A percentile compares a stretch with the other conserved stretches of the same genome.
Evolutionary conservation across 2,797 vertebrate species (phyloP).

Genomic region (Dryobates pubescens): DNA sequence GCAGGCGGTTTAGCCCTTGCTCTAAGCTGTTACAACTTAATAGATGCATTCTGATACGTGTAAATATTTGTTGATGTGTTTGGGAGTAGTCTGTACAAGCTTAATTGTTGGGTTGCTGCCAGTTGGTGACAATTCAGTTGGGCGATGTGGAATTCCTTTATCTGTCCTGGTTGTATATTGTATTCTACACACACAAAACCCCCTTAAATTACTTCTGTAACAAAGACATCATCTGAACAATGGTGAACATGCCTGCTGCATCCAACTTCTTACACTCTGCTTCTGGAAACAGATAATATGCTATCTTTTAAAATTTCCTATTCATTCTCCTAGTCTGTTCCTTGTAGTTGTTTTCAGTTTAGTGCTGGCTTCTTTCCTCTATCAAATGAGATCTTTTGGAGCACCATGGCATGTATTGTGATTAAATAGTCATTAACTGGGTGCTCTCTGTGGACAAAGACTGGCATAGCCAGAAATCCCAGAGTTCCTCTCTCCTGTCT

Average conservation of each 20-base stretch:
- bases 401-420: conserved; percentile 36
- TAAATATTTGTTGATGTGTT: background rate
- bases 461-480: background rate
- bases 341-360: conserved; percentile 35
- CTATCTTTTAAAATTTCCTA: conserved; percentile 47
- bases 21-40: background rate
- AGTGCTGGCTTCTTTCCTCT: conserved; percentile 37
- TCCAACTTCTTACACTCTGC: conserved; percentile 6
- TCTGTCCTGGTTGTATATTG: conserved; percentile 41
- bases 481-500: background rate
- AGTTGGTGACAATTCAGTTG: background rate
- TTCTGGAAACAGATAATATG: conserved; percentile 3
- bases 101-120: conserved; percentile 1
- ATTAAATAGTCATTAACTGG: conserved; percentile 49
- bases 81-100: background rate
- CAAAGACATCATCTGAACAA: conserved; percentile 62
- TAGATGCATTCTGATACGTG: background rate
- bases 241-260: conserved; percentile 38
- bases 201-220: conserved; percentile 63
- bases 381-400: conserved; percentile 60
- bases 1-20: too few species aligned
- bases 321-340: conserved; percentile 6
- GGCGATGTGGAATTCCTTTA: conserved; percentile 39
- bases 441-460: conserved; percentile 33
- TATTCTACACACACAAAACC: conserved; percentile 49